These are phyloP conservation scores for Euphonia xanthogaster DNA, from an alignment of 2,797 vertebrate genomes.

Conservation along the genomic window DNA sequence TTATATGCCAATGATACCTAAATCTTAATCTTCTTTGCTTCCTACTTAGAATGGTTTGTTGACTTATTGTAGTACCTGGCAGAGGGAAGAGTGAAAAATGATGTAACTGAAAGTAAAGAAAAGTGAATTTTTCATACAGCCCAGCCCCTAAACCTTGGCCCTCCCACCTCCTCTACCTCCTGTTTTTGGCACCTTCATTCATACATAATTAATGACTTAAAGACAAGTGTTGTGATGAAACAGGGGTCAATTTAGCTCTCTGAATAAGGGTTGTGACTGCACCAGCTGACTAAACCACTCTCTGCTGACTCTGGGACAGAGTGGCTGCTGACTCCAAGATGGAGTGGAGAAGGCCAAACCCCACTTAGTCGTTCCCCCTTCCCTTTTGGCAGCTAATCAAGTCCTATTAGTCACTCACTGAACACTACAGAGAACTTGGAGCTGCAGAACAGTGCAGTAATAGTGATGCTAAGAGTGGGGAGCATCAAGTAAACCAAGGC, in stretches of 20 bases:
- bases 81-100: neutral
- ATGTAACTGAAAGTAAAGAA: neutral
- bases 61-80: neutral
- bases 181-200: neutral
- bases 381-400: rapidly evolving
- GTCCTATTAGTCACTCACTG: neutral
- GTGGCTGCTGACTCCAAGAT: neutral
- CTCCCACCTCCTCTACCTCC: neutral
- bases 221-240: neutral
- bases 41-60: neutral
- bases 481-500: rapidly evolving
- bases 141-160: neutral
- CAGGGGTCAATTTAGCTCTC: neutral
- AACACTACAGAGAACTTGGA: neutral
- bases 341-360: neutral
- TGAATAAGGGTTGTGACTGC: neutral
- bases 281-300: neutral
- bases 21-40: neutral
- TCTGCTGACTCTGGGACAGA: neutral
- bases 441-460: neutral
- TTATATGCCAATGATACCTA: neutral
- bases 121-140: neutral
- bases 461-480: neutral
- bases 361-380: rapidly evolving
- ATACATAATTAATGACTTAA: neutral